phyloP scores from a whole-genome alignment of 2,113 vertebrate genomes.

The Thinocorus orbignyianus region DNA sequence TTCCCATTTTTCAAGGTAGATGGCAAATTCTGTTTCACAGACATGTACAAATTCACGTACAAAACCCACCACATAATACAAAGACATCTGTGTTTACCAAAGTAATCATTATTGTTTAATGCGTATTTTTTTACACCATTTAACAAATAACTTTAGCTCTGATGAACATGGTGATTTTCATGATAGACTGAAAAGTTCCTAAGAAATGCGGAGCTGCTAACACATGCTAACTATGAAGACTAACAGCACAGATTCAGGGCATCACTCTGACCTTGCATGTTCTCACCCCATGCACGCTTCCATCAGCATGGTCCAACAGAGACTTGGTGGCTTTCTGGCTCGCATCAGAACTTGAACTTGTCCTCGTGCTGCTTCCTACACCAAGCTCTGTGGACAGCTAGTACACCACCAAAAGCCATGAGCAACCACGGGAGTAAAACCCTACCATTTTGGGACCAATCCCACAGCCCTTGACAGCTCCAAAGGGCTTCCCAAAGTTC shows the following conservation, averaged over 20 bases:
- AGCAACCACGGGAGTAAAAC: background rate
- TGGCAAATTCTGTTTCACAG: background rate
- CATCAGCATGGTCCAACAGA: background rate
- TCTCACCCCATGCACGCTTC: background rate
- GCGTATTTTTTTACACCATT: constrained; percentile 60
- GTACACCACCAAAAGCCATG: rapidly evolving
- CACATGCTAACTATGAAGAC: background rate
- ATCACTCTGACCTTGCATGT: background rate
- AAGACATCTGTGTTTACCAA: constrained; percentile 57
- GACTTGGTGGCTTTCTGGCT: background rate
- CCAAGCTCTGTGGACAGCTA: background rate
- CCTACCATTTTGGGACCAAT: rapidly evolving
- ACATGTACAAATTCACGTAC: background rate
- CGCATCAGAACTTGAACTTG: background rate
- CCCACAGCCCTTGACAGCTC: background rate
- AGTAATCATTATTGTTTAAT: constrained; percentile 60
- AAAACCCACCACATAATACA: background rate
- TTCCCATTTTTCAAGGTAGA: constrained; percentile 17
- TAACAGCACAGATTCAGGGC: background rate
- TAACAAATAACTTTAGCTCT: constrained; percentile 68
- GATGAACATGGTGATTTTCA: constrained; percentile 54
- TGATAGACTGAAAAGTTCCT: background rate
- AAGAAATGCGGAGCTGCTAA: background rate
- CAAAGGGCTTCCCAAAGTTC: background rate
- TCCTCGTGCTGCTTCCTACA: background rate